Evolutionary conservation across 2,888 invertebrate genomes (phyloP).

Genomic region (Tineola bisselliella): DNA sequence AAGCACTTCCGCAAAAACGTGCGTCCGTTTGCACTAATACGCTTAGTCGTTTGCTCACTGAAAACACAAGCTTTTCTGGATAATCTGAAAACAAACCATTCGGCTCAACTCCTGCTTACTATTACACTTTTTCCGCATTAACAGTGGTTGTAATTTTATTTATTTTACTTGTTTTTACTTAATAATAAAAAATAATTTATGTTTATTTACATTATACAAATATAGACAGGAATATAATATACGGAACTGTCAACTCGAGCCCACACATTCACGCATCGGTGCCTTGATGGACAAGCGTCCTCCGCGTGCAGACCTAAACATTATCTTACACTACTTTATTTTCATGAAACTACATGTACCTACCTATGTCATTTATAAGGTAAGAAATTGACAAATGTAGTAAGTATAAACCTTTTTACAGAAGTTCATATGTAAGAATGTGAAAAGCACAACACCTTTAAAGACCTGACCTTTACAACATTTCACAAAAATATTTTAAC

Average conservation of each 20-base stretch:
- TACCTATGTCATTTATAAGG: too few species aligned
- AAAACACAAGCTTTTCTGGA: background rate
- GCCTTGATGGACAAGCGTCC: constrained; percentile 10
- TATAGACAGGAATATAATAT: background rate
- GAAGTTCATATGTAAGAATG: too few species aligned
- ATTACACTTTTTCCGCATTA: background rate
- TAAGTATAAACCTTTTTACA: too few species aligned
- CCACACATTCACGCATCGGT: constrained; percentile 6
- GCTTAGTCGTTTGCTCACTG: background rate
- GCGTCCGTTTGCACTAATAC: background rate
- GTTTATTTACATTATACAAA: background rate
- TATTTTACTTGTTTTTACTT: too few species aligned
- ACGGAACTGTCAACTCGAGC: background rate
- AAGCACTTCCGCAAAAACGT: background rate
- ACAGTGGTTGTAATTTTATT: background rate
- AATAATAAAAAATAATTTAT: background rate
- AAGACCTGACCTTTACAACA: too few species aligned
- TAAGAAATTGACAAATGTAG: too few species aligned
- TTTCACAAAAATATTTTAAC: too few species aligned
- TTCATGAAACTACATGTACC: background rate
- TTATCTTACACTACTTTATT: background rate
- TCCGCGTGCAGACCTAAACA: background rate
- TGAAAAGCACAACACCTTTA: too few species aligned
- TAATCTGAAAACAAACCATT: background rate
- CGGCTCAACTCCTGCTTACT: background rate